These are phyloP conservation scores for Drosophila melanica DNA, from an alignment of 1,140 invertebrate species.

Conservation along the genomic window DNA sequence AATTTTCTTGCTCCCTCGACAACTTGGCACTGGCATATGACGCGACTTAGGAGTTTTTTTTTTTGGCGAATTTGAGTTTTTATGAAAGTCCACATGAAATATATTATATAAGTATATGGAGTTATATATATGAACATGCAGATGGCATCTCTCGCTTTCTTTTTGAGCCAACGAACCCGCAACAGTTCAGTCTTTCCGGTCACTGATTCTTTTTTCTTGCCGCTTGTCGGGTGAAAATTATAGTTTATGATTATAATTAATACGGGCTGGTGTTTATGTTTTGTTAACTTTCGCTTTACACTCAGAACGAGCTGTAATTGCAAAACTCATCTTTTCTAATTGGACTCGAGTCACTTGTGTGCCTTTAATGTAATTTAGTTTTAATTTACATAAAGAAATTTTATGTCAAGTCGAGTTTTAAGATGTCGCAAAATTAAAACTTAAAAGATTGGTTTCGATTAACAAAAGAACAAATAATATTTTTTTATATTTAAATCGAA, in stretches of 20 bases:
- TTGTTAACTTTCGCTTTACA: conserved; percentile 65
- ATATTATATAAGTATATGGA: neutral
- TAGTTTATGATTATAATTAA: conserved; percentile 76
- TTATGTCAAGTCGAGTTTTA: no score
- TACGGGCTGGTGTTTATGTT: conserved; percentile 63
- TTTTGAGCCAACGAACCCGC: conserved; percentile 39
- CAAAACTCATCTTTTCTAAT: conserved; percentile 19
- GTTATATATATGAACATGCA: neutral
- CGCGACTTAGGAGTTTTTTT: conserved; percentile 2
- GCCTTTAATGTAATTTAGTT: neutral
- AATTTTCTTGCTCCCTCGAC: conserved; percentile 11
- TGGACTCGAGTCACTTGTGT: neutral
- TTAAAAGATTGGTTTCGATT: no score
- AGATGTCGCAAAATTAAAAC: no score
- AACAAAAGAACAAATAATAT: no score
- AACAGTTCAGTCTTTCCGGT: conserved; percentile 66
- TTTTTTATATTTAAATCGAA: no score
- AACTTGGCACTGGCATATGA: conserved; percentile 12
- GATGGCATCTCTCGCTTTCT: conserved; percentile 45
- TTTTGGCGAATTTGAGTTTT: conserved; percentile 1
- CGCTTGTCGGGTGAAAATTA: conserved; percentile 69
- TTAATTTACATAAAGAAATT: no score
- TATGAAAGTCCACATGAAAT: neutral
- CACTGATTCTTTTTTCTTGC: conserved; percentile 62
- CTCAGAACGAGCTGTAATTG: conserved; percentile 10